Evolutionary conservation across 2,797 vertebrate genomes (phyloP).

Genomic region (Taenioides sp.): DNA sequence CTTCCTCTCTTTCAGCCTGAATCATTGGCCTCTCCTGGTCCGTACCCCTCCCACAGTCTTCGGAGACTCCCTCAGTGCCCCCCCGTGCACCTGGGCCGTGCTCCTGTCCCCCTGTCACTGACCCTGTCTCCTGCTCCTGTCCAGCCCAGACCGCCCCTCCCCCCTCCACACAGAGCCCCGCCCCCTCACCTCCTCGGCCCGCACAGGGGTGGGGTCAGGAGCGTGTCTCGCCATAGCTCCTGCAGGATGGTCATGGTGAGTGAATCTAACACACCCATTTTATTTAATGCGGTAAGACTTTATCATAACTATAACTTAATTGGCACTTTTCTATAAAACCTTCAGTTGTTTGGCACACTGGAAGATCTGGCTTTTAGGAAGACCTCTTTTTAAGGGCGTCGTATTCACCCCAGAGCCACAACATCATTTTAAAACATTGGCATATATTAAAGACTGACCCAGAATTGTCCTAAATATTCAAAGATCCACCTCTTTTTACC

Average conservation of each 20-base stretch:
- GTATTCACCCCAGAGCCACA: background rate
- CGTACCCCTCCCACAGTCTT: slow-evolving; percentile 70
- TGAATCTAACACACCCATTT: background rate
- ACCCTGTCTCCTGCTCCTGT: slow-evolving; percentile 48
- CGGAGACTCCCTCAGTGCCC: slow-evolving; percentile 77
- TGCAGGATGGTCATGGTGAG: slow-evolving; percentile 84
- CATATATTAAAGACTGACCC: too few species aligned
- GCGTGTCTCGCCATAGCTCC: slow-evolving; percentile 70
- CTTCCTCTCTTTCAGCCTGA: slow-evolving; percentile 68
- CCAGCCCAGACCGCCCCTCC: slow-evolving; percentile 71
- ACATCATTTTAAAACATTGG: too few species aligned
- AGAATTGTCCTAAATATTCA: background rate
- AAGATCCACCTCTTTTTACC: too few species aligned
- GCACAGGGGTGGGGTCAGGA: slow-evolving; percentile 72
- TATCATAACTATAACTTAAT: too few species aligned
- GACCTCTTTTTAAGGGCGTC: too few species aligned
- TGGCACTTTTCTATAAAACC: too few species aligned
- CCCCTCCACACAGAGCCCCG: slow-evolving; percentile 63
- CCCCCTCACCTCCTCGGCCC: slow-evolving; percentile 59
- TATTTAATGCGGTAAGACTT: too few species aligned
- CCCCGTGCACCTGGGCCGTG: slow-evolving; percentile 78
- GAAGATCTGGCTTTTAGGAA: too few species aligned
- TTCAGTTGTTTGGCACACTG: too few species aligned
- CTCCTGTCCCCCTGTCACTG: slow-evolving; percentile 63
- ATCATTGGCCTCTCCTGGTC: slow-evolving; percentile 45